These are phyloP conservation scores for Tapirus terrestris DNA, from an alignment of 2,113 vertebrate species.

Conservation along the genomic window DNA sequence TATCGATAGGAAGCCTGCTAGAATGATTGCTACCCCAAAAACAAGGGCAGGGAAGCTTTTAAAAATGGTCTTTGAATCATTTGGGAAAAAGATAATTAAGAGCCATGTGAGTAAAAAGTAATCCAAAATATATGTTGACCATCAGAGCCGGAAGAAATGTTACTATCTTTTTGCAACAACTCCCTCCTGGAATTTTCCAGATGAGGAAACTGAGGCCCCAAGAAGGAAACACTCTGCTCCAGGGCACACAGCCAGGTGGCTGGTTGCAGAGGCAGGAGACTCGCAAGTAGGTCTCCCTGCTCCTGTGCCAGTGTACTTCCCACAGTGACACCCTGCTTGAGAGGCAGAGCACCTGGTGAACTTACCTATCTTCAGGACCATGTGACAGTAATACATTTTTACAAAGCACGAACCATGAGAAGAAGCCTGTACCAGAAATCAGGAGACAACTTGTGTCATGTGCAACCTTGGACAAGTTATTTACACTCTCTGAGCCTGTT, in stretches of 20 bases:
- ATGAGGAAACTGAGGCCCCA: background rate
- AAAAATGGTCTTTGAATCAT: background rate
- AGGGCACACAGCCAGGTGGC: background rate
- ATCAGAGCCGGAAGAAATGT: background rate
- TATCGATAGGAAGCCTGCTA: background rate
- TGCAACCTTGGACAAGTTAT: background rate
- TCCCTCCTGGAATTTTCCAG: background rate
- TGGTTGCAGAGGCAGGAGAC: background rate
- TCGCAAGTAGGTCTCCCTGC: no score
- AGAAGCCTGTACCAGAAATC: background rate
- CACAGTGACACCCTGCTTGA: background rate
- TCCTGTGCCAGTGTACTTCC: background rate
- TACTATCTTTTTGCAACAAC: background rate
- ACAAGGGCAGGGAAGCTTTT: background rate
- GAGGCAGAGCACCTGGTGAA: background rate
- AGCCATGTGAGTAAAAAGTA: background rate
- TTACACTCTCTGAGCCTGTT: background rate
- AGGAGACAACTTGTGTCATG: background rate
- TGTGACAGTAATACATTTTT: background rate
- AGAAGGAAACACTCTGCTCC: background rate
- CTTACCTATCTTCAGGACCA: background rate
- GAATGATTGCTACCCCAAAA: background rate
- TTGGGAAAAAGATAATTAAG: background rate
- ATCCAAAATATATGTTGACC: background rate
- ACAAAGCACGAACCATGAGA: background rate